Base-by-base conservation (phyloP, 2,888 invertebrate species). In the Tenthredo scrophulariae region DNA sequence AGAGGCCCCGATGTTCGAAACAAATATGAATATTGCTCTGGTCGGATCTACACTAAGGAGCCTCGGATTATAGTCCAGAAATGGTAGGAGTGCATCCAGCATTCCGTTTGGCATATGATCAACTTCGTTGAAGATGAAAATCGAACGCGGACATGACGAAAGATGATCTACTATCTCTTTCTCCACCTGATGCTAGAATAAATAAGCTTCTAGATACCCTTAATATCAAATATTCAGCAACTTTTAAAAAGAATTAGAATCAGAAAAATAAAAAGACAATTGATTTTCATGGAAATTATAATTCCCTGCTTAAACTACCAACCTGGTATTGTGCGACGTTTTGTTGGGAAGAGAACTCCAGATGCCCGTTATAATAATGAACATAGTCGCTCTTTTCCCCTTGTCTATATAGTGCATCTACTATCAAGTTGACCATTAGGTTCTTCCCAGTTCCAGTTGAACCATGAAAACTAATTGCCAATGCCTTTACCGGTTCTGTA, bases 51-150 rank as follows among this genome's bases (percentile, higher is more conserved):
- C 94, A 5, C 96, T 96, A 90, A 96, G 95, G 2, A 97, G 94
- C 22, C 94, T 92, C 85, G 95, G 94, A 91, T 97, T 96, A 92
- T 98, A 97, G 93, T 99, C 99, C 18, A 99, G 94, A 93, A 97
- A 96, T 0, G 99, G 98, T 91, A 97, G 97, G 7, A 99, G 95
- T 0, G 96, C 95, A 93, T 99, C 97, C 85, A 99, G 94, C 6
- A 99, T 94, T 0, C 96, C 96, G 0, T 95, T 93, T 3, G 98
- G 97, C 96, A 98, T 98, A 93, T 98, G 97, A 93, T 99, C 98
- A n/a, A 99, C 97, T 94, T 99, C 99, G 94, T 99, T 99, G 94
- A 99, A 99, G 88, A 99, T 96, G 91, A 99, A 99, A 77, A 99
- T 91, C 0, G 98, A 97, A 67, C 95, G 95, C 0, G 95, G 94